A percentile compares a stretch with the other conserved stretches of the same genome.
These are phyloP conservation scores for Camptogramma bilineatum DNA, from an alignment of 2,888 invertebrate genomes.

Conservation along the genomic window DNA sequence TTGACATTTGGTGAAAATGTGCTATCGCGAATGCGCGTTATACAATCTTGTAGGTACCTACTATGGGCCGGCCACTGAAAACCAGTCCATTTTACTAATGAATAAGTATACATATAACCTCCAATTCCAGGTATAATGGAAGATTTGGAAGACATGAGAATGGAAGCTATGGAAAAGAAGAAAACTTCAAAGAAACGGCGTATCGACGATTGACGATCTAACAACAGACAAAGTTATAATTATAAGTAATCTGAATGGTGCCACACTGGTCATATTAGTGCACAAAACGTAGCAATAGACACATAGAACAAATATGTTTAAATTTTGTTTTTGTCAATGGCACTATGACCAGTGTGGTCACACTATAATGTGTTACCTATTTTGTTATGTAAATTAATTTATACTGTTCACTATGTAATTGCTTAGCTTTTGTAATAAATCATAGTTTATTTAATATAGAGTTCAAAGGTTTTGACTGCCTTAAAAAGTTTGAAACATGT, in stretches of 20 bases:
- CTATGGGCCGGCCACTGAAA: too few relatives aligned
- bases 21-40: neutral
- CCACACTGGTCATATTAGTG: constrained; percentile 14
- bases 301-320: neutral
- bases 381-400: constrained; percentile 32
- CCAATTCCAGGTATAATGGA: constrained; percentile 90
- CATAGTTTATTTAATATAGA: neutral
- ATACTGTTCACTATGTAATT: constrained; percentile 16
- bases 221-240: constrained; percentile 14
- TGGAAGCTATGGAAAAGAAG: constrained; percentile 93
- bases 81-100: neutral
- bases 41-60: too few relatives aligned
- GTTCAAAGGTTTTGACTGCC: neutral
- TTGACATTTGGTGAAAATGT: too few relatives aligned
- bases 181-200: constrained; percentile 85
- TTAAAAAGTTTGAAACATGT: too few relatives aligned
- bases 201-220: constrained; percentile 63
- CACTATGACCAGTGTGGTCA: constrained; percentile 31
- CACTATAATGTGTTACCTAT: constrained; percentile 17
- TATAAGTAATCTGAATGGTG: neutral
- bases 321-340: neutral
- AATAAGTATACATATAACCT: neutral
- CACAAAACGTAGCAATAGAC: neutral
- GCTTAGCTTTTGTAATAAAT: constrained; percentile 26
- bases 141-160: constrained; percentile 95